Conservation (phyloP, 2,797 vertebrate species). For the Perodicticus potto region DNA sequence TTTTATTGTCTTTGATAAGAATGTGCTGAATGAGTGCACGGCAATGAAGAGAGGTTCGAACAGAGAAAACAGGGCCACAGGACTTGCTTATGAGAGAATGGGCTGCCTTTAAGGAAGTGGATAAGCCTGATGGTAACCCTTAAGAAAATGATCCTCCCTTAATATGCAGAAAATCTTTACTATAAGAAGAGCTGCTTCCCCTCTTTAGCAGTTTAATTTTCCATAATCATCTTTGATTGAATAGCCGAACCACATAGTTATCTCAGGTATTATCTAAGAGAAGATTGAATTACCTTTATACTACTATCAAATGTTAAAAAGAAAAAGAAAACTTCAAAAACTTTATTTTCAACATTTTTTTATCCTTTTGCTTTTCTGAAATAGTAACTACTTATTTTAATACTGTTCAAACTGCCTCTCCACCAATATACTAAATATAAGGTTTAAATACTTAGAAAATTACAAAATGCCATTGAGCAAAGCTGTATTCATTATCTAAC, state of each 20-base stretch:
- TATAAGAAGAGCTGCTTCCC: slow-evolving; percentile 77
- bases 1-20: slow-evolving; percentile 82
- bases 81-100: slow-evolving; percentile 74
- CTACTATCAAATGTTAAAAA: slow-evolving; percentile 77
- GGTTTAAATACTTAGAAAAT: slow-evolving; percentile 77
- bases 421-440: slow-evolving; percentile 78
- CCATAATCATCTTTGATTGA: slow-evolving; percentile 84
- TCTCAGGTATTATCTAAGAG: slow-evolving; percentile 86
- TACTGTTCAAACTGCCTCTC: slow-evolving; percentile 81
- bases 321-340: slow-evolving; percentile 31
- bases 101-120: slow-evolving; percentile 73
- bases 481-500: slow-evolving; percentile 82
- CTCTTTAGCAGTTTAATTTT: slow-evolving; percentile 85
- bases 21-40: slow-evolving; percentile 40
- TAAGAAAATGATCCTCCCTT: slow-evolving; percentile 84
- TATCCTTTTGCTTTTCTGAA: slow-evolving; percentile 79
- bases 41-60: slow-evolving; percentile 77
- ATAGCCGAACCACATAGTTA: slow-evolving; percentile 84
- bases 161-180: slow-evolving; percentile 86
- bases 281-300: slow-evolving; percentile 87
- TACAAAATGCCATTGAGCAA: slow-evolving; percentile 63
- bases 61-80: slow-evolving; percentile 53
- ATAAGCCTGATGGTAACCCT: slow-evolving; percentile 81
- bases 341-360: slow-evolving; percentile 79
- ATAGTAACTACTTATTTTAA: slow-evolving; percentile 81